Percentiles rank a stretch among this genome's conserved stretches.
Conservation (phyloP, 1,140 invertebrate genomes). For the Zaprionus camerounensis region DNA sequence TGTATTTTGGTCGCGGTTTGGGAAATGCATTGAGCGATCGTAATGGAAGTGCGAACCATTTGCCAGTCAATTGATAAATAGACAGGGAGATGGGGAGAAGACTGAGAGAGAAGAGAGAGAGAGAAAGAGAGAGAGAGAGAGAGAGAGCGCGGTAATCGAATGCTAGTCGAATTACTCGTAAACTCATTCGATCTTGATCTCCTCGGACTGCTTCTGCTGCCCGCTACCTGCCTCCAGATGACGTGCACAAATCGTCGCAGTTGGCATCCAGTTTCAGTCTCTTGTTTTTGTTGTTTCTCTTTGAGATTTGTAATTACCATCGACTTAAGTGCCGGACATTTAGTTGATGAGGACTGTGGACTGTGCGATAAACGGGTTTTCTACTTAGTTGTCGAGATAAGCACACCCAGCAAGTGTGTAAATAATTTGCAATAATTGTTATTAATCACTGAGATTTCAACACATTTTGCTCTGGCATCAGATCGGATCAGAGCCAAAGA, state of each 20-base stretch:
- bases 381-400: conserved; percentile 24
- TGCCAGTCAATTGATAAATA: conserved; percentile 53
- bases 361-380: conserved; percentile 58
- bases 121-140: conserved; percentile 21
- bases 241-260: conserved; percentile 56
- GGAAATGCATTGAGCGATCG: conserved; percentile 49
- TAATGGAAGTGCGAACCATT: conserved; percentile 30
- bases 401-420: conserved; percentile 31
- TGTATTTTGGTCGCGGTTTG: conserved; percentile 31
- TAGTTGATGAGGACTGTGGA: conserved; percentile 43
- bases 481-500: neutral
- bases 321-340: conserved; percentile 47
- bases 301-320: conserved; percentile 70
- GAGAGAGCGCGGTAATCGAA: neutral
- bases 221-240: conserved; percentile 46
- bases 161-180: conserved; percentile 18
- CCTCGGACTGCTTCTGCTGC: conserved; percentile 49
- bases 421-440: conserved; percentile 42
- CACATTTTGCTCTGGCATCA: conserved; percentile 7
- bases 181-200: conserved; percentile 54
- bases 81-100: conserved; percentile 43
- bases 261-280: conserved; percentile 49
- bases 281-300: neutral
- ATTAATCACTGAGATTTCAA: conserved; percentile 38
- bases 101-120: conserved; percentile 12